Evolutionary conservation across 2,113 vertebrate species (phyloP).

Genomic region (Tinamus guttatus): DNA sequence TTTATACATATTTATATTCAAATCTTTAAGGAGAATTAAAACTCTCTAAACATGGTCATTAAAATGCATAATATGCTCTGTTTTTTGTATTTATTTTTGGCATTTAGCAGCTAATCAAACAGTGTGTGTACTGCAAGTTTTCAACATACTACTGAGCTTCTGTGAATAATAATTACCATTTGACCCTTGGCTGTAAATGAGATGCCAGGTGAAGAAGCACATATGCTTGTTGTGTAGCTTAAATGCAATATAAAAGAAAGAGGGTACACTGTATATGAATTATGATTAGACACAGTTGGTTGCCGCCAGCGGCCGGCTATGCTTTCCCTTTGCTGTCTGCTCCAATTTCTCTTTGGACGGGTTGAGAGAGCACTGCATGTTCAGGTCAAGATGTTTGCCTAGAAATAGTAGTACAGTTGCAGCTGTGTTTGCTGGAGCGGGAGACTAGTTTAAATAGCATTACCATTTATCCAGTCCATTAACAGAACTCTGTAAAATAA

Average conservation of each 20-base stretch:
- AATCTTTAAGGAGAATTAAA: background rate
- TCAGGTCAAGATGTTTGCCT: conserved; percentile 86
- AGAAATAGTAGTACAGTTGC: conserved; percentile 85
- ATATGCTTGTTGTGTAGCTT: conserved; percentile 69
- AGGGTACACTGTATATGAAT: conserved; percentile 79
- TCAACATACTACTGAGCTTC: conserved; percentile 40
- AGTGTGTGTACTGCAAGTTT: background rate
- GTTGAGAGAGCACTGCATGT: conserved; percentile 73
- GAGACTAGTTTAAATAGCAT: conserved; percentile 87
- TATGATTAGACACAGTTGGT: conserved; percentile 82
- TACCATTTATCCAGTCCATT: conserved; percentile 88
- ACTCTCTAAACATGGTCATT: background rate
- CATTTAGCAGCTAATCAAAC: conserved; percentile 47
- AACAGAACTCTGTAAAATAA: conserved; percentile 89
- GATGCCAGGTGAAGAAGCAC: conserved; percentile 80
- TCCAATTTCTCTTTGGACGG: conserved; percentile 81
- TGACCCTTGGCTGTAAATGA: conserved; percentile 77
- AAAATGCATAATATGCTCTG: background rate
- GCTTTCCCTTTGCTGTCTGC: conserved; percentile 83
- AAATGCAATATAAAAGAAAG: conserved; percentile 76
- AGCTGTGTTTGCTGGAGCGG: conserved; percentile 85
- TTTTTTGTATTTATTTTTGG: conserved; percentile 29
- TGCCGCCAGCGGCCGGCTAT: conserved; percentile 73
- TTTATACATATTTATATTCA: background rate
- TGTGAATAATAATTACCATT: conserved; percentile 74